A percentile compares a stretch with the other conserved stretches of the same genome.
phyloP scores from a whole-genome alignment of 2,888 invertebrate species.

The Cheilosia vulpina region DNA sequence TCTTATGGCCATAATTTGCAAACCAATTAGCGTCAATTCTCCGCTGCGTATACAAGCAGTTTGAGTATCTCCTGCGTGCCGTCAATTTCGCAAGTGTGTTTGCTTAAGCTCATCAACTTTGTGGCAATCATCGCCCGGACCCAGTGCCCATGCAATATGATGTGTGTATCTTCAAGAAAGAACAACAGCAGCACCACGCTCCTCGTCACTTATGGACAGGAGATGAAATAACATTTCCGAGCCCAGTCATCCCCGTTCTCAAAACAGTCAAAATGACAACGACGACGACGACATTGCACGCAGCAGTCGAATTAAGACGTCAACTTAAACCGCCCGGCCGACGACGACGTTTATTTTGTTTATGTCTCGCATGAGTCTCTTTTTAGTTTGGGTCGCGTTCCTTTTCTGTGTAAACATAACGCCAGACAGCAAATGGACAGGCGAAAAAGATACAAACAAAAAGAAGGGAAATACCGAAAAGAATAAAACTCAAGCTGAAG shows the following conservation, averaged over 20 bases:
- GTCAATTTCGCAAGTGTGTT: slow-evolving; percentile 62
- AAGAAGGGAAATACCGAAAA: neutral
- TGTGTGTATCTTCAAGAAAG: slow-evolving; percentile 18
- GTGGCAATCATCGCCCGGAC: slow-evolving; percentile 52
- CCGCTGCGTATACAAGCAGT: slow-evolving; percentile 36
- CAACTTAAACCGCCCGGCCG: slow-evolving; percentile 50
- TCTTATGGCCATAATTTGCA: slow-evolving; percentile 70
- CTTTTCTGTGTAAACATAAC: slow-evolving; percentile 67
- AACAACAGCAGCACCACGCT: slow-evolving; percentile 29
- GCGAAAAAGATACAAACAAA: slow-evolving; percentile 5
- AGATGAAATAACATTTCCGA: slow-evolving; percentile 45
- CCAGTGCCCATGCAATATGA: slow-evolving; percentile 48
- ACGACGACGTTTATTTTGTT: slow-evolving; percentile 72
- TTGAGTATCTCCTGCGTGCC: neutral
- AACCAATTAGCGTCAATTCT: slow-evolving; percentile 74
- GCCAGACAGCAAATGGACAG: slow-evolving; percentile 56
- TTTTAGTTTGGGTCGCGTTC: slow-evolving; percentile 13
- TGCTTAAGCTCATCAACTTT: slow-evolving; percentile 68
- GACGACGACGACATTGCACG: slow-evolving; percentile 34
- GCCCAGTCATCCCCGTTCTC: slow-evolving; percentile 34
- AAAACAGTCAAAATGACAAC: slow-evolving; percentile 16
- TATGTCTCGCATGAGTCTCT: slow-evolving; percentile 59
- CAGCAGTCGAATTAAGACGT: slow-evolving; percentile 67
- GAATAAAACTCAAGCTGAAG: slow-evolving; percentile 37
- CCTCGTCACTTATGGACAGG: slow-evolving; percentile 62